Evolutionary conservation across 1,140 invertebrate species (phyloP).

Genomic region (Diabrotica undecimpunctata): DNA sequence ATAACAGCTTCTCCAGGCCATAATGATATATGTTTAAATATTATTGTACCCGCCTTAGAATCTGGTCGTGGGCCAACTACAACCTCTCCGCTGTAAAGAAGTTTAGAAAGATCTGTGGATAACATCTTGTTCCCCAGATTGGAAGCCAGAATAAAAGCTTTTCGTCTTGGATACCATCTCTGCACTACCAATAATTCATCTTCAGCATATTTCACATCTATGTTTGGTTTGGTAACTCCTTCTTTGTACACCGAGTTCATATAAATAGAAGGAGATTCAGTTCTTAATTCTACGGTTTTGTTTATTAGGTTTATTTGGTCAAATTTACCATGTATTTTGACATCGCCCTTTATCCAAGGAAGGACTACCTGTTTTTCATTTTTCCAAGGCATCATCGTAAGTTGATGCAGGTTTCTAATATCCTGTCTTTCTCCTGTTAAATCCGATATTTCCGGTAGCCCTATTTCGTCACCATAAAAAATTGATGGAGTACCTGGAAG

Average conservation of each 20-base stretch:
- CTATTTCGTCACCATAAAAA: conserved; percentile 80
- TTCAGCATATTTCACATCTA: conserved; percentile 59
- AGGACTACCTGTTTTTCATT: conserved; percentile 44
- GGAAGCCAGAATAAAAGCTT: conserved; percentile 67
- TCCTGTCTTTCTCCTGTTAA: conserved; percentile 58
- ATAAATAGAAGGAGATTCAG: conserved; percentile 64
- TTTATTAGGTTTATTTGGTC: conserved; percentile 52
- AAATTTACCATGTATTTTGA: conserved; percentile 46
- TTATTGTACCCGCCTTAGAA: conserved; percentile 58
- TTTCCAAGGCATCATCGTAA: conserved; percentile 63
- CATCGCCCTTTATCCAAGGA: conserved; percentile 58
- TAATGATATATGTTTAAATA: conserved; percentile 60
- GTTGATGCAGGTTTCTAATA: conserved; percentile 60
- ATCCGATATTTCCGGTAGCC: conserved; percentile 50
- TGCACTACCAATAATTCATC: conserved; percentile 68
- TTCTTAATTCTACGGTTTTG: conserved; percentile 56
- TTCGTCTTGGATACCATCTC: conserved; percentile 70
- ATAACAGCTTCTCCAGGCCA: conserved; percentile 47
- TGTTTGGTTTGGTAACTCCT: conserved; percentile 58
- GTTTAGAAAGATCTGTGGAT: conserved; percentile 64
- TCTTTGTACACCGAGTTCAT: conserved; percentile 64
- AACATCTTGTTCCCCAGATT: conserved; percentile 61
- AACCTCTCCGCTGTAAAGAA: conserved; percentile 72
- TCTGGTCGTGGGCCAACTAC: conserved; percentile 58
- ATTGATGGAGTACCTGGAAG: conserved; percentile 76